Evolutionary conservation across 92 coral and sea anemone species (phyloP), one percentile per base, ranked within the genome.

Genomic region (Phymanthus crucifer): DNA sequence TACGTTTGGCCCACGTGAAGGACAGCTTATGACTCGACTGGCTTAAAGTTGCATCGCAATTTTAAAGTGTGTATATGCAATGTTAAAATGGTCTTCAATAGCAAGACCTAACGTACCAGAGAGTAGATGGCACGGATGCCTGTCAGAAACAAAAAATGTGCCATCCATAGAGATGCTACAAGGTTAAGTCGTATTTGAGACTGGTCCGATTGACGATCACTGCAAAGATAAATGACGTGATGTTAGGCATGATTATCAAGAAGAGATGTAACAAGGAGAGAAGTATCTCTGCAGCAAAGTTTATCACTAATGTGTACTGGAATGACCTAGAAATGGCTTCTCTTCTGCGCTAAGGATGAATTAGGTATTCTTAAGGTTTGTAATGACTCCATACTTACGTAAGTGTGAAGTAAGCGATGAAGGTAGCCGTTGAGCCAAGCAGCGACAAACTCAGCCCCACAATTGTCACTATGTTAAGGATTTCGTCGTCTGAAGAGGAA

Each of bases 171-270:
- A 32, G 72, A 68, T 2, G 43, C 32, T 29, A 68, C 72, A n/a
- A 68, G 72, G 17, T 68, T 68, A 38, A 68, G 72, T 29, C 72
- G 37, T 32, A 68, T 68, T 68, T 68, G 72, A 32, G 43, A 3
- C 13, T 29, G 9, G 37, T 68, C 13, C 17, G 72, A 68, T 19
- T 23, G 0, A 29, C 34, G 72, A 36, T 68, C 72, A 3, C 72
- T 68, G 34, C 26, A 68, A 68, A 32, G 9, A 32, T 29, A 1
- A 32, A 68, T 17, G 14, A 10, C 43, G 10, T 38, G 43, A 1
- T 38, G n/a, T n/a, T n/a, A n/a, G n/a, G n/a, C n/a, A n/a, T n/a
- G n/a, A n/a, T n/a, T n/a, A n/a, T n/a, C n/a, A n/a, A n/a, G n/a
- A n/a, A n/a, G n/a, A n/a, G n/a, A n/a, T n/a, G n/a, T n/a, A n/a